Conservation (phyloP, 2,797 vertebrate genomes). For the Ptychadena robeensis region DNA sequence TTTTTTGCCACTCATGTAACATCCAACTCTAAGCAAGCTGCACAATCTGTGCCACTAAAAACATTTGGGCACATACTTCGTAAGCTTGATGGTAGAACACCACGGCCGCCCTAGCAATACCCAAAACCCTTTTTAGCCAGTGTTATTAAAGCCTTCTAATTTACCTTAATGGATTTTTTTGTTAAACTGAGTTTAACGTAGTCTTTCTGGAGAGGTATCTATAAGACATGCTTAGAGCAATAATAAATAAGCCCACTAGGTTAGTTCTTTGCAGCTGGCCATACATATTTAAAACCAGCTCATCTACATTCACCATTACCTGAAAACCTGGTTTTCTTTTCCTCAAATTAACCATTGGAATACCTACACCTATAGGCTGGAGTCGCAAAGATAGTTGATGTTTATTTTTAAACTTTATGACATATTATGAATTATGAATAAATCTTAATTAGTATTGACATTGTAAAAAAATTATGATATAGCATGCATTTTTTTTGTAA, state of each 20-base stretch:
- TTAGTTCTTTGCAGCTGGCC: conserved; percentile 67
- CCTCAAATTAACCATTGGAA: conserved; percentile 80
- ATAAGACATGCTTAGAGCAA: conserved; percentile 73
- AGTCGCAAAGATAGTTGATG: conserved; percentile 75
- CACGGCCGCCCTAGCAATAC: neutral
- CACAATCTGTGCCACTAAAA: neutral
- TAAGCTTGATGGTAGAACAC: neutral
- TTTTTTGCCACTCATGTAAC: neutral
- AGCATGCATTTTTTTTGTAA: neutral
- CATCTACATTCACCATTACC: conserved; percentile 70
- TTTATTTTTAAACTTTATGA: conserved; percentile 22
- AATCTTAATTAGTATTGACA: too few relatives aligned
- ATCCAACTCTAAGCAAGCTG: neutral
- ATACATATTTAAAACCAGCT: conserved; percentile 66
- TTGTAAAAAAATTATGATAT: too few relatives aligned
- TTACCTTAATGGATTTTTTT: conserved; percentile 47
- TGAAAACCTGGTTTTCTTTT: conserved; percentile 79
- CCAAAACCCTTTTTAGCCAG: neutral
- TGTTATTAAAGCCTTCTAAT: conserved; percentile 69
- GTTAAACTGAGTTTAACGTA: conserved; percentile 52
- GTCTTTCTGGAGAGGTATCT: conserved; percentile 62
- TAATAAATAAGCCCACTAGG: conserved; percentile 67
- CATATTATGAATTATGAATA: too few relatives aligned
- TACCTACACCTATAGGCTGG: conserved; percentile 82
- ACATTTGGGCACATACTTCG: neutral